Base-by-base conservation (phyloP, 2,888 invertebrate genomes). In the Gastracanthus pulcherrimus region DNA sequence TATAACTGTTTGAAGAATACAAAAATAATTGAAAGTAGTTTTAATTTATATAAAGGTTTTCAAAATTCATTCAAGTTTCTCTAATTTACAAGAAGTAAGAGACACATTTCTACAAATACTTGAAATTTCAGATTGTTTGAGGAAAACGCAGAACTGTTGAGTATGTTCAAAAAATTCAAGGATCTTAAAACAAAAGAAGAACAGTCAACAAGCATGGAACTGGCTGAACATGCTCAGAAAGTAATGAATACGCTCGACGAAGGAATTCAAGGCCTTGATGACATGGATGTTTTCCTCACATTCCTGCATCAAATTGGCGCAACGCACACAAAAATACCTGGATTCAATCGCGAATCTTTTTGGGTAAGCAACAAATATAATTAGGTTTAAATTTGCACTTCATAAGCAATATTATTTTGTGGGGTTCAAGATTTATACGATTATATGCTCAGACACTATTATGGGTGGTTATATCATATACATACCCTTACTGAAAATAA, bases 201-300 rank as follows among this genome's bases (percentile, higher is more conserved):
- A 87, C 96, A 97, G 90, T 94, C 95, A 83, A 94, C 94, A 88
- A 96, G 96, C 80, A 94, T 96, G 93, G 96, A 96, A 91, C 92
- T 98, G 82, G 96, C 96, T 5, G 96, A 97, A 86, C 98, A 98
- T 89, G 97, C 97, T 71, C 95, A 95, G 88, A 96, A 96, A 87
- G 97, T 98, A 36, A 98, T 98, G 97, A 95, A 94, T 87, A 97
- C 97, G 0, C 92, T 98, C 82, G 97, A 98, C 90, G 97, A 97
- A 89, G 96, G 97, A 82, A 97, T 98, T 92, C 95, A 96, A 89
- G 95, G 96, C 31, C 93, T 98, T 81, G 97, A 97, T 88, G 95
- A 97, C 90, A 93, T 97, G 92, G 97, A 97, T 91, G 94, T 95
- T 88, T 97, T 97, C 93, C 95, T 96, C 91, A 94, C 95, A 87